Conservation (phyloP, 2,113 vertebrate genomes). For the Pelodiscus sinensis region DNA sequence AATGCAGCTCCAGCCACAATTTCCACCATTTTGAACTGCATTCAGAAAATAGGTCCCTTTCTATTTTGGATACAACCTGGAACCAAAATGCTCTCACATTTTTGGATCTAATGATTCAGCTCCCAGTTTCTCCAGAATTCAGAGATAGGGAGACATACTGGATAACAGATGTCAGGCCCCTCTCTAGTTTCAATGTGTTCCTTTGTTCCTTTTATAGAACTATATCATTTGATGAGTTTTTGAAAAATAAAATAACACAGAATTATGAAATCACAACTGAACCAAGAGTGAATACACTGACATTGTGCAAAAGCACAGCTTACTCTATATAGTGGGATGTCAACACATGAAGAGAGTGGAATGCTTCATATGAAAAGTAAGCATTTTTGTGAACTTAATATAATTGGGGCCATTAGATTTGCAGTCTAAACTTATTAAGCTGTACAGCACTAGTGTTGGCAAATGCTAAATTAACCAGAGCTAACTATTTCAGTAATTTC, state of each 20-base stretch:
- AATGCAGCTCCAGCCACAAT: neutral
- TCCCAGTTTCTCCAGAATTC: neutral
- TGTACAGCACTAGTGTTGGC: neutral
- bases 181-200: fast-evolving
- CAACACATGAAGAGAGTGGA: neutral
- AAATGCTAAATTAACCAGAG: neutral
- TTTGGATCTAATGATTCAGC: neutral
- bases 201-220: neutral
- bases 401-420: neutral
- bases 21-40: neutral
- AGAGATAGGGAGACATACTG: neutral
- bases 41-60: neutral
- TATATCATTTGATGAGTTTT: neutral
- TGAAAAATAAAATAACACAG: constrained; percentile 3
- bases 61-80: neutral
- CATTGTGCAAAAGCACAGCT: neutral
- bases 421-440: neutral
- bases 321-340: neutral
- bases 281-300: neutral
- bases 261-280: neutral
- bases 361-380: neutral
- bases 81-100: neutral
- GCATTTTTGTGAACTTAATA: neutral
- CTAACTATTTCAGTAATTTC: constrained; percentile 1
- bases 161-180: neutral